phyloP scores from a whole-genome alignment of 2,888 invertebrate genomes.

The Piscicola geometra region DNA sequence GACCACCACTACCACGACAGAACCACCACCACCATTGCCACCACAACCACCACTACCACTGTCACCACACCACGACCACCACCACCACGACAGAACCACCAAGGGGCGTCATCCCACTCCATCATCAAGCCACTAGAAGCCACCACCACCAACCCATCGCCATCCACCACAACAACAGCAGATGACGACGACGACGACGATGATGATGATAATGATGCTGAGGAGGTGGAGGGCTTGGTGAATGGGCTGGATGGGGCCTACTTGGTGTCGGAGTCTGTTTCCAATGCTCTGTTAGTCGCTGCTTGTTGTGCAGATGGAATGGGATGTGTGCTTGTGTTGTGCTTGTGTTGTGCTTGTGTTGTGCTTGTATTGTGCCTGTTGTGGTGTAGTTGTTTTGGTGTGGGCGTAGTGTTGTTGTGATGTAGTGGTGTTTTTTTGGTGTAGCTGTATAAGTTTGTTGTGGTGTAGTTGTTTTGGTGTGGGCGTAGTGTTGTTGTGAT shows the following conservation, averaged over 20 bases:
- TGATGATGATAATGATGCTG: too few relatives aligned
- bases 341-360: too few relatives aligned
- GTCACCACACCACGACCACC: not conserved
- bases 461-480: too few relatives aligned
- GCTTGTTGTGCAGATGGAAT: not conserved
- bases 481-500: too few relatives aligned
- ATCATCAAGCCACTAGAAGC: constrained; percentile 11
- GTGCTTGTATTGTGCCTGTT: too few relatives aligned
- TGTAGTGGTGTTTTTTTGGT: too few relatives aligned
- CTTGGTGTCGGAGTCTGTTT: constrained; percentile 72
- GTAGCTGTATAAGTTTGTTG: too few relatives aligned
- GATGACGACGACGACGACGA: constrained; percentile 36
- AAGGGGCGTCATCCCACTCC: not conserved
- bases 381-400: too few relatives aligned
- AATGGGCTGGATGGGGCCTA: constrained; percentile 80
- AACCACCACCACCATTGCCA: too few relatives aligned
- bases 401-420: too few relatives aligned
- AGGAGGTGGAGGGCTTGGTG: constrained; percentile 47
- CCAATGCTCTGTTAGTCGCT: not conserved
- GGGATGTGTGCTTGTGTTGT: not conserved
- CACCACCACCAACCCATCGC: not conserved
- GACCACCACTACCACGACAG: too few relatives aligned
- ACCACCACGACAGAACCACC: not conserved
- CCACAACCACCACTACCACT: not conserved
- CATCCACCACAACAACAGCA: not conserved